Base-by-base conservation (phyloP, 1,140 invertebrate species). In the Diabrotica undecimpunctata region DNA sequence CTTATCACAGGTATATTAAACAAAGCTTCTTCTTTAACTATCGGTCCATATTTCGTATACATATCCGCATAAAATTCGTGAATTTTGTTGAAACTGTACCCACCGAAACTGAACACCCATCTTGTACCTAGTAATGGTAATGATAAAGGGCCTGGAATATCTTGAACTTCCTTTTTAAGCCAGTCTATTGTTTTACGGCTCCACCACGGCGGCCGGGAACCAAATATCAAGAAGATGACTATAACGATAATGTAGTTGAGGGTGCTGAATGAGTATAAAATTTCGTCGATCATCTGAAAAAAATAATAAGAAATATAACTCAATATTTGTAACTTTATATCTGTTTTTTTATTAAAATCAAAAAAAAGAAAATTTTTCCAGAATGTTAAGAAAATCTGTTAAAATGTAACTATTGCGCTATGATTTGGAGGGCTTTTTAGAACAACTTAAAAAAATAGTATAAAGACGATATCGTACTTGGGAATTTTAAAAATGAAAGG, bases 51-150 rank as follows among this genome's bases (percentile, higher is more conserved):
- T 62, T 83, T 82, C 64, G 77, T 78, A 74, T 87, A 86, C 81
- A 90, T 86, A 70, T 90, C 88, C 86, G 78, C 71, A 77, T 94
- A 92, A 62, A 88, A 89, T 69, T 92, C 87, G 76, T 94, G 92
- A 36, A 94, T 80, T 73, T 90, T 88, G 60, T 85, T 85, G 77
- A 92, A 82, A 68, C 83, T 84, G 73, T 92, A 94, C 51, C 82
- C 79, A 8, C 88, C 87, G 39, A 68, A 72, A 3, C 81, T 83
- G 75, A 90, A 94, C 12, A 90, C 85, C 92, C 92, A 95, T 54
- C 85, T 84, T 6, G 91, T 93, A 3, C 92, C 92, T n/a, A 94
- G 70, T 14, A 92, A 77, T 0, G 92, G 91, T 13, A 94, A 73
- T 0, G 86, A 74, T 14, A 82, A 75, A 0, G 92, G 92, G n/a